These are phyloP conservation scores for Epiblema foenella DNA, from an alignment of 2,888 invertebrate genomes.

Conservation along the genomic window DNA sequence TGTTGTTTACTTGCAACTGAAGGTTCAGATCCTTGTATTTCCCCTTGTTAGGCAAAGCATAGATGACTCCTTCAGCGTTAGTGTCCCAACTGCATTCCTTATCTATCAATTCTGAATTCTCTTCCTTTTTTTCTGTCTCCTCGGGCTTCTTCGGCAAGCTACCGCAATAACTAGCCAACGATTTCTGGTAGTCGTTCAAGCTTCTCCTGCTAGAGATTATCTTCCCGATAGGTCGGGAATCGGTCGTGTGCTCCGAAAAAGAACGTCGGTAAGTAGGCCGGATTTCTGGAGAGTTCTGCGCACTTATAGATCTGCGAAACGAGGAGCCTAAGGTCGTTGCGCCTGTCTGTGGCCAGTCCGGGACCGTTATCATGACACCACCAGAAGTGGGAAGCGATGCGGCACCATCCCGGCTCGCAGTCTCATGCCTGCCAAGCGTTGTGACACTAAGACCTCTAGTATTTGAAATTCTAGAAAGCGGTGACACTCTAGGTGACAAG, in stretches of 20 bases:
- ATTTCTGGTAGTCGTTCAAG: constrained; percentile 77
- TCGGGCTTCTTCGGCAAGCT: constrained; percentile 62
- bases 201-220: constrained; percentile 79
- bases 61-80: constrained; percentile 81
- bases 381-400: constrained; percentile 80
- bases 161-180: constrained; percentile 70
- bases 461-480: constrained; percentile 70
- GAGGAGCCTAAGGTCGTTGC: constrained; percentile 65
- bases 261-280: constrained; percentile 78
- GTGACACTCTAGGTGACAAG: constrained; percentile 86
- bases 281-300: constrained; percentile 78
- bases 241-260: constrained; percentile 78
- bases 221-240: constrained; percentile 71
- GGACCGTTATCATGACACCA: constrained; percentile 86
- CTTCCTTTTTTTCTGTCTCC: constrained; percentile 68
- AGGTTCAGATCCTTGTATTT: constrained; percentile 80
- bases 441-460: constrained; percentile 77
- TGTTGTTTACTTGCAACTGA: constrained; percentile 80
- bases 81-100: constrained; percentile 86
- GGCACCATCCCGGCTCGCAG: constrained; percentile 70
- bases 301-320: constrained; percentile 73
- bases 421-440: constrained; percentile 76
- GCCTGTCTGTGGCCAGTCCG: constrained; percentile 84
- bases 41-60: constrained; percentile 81
- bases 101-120: constrained; percentile 80